A percentile compares a stretch with the other conserved stretches of the same genome.
These are phyloP conservation scores for Pangasianodon gigas DNA, from an alignment of 2,113 vertebrate genomes.

Conservation along the genomic window DNA sequence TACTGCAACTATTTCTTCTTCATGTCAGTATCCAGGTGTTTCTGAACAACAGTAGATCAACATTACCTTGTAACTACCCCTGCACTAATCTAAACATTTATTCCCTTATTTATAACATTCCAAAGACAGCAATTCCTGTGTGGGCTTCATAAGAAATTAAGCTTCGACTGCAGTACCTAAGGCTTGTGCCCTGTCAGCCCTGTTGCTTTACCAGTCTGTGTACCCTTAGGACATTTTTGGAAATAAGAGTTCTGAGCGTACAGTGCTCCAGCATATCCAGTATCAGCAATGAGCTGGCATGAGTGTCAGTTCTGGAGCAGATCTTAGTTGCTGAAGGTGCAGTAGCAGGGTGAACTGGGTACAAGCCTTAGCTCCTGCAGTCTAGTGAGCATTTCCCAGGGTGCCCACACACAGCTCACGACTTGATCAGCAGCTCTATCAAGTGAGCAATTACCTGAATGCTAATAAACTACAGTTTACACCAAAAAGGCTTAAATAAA, in stretches of 20 bases:
- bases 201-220: background rate
- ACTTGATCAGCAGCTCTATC: conserved; percentile 2
- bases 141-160: background rate
- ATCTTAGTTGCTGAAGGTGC: background rate
- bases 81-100: background rate
- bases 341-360: background rate
- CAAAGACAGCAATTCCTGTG: background rate
- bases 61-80: background rate
- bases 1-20: background rate
- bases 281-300: conserved; percentile 1
- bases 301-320: background rate
- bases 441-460: background rate
- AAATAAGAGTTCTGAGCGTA: background rate
- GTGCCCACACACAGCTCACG: background rate
- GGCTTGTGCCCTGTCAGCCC: background rate
- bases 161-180: background rate
- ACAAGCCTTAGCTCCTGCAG: background rate
- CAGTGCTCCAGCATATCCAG: background rate
- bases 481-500: background rate
- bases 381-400: background rate
- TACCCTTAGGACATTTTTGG: background rate
- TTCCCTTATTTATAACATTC: background rate
- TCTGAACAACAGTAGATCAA: background rate
- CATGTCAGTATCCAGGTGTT: background rate
- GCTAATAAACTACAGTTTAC: background rate